Base-by-base conservation (phyloP, 2,113 vertebrate genomes). In the Paedocypris sp. region DNA sequence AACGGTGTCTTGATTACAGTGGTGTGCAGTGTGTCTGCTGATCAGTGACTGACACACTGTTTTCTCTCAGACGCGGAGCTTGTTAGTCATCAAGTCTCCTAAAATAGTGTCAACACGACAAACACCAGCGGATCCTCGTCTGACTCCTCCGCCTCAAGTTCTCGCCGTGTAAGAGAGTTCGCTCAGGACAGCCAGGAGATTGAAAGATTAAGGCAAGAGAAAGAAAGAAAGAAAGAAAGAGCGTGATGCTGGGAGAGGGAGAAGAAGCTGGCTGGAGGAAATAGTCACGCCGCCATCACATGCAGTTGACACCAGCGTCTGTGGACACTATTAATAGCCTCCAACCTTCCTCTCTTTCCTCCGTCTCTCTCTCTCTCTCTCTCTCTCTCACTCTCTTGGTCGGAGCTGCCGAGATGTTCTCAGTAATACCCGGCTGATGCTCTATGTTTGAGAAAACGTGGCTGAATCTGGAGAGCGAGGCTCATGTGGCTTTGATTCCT, bases 231-330 rank as follows among this genome's bases (percentile, higher is more conserved):
- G 6, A 28, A 42, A 42, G 25, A 28, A 7, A 10, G 16, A 41
- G 4, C 5, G 25, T 15, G 12, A 48, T 35, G 13, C 42, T 46
- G 26, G n/a, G 33, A 42, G 19, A 13, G 18, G 31, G 26, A 56
- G 53, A 39, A 42, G 26, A 26, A n/a, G 36, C 18, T 25, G 41
- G 48, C 54, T 36, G 12, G 67, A 72, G 72, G 72, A 74, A 76
- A 66, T 58, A 26, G 51, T 60, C 66, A 50, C 50, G 33, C 56
- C 64, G 46, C 45, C 52, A 56, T 68, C 61, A 73, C 64, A 72
- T 72, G 67, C 48, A 72, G 72, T 67, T 70, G 69, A 76, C 72
- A 66, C 69, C 52, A 64, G 23, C 53, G 61, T 70, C 69, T 53
- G 38, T 47, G 45, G 58, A 49, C 65, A 52, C 69, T 76, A 76